Percentiles rank a stretch among this genome's conserved stretches.
Conservation (phyloP, 2,888 invertebrate species). For the Pyrgus malvae region DNA sequence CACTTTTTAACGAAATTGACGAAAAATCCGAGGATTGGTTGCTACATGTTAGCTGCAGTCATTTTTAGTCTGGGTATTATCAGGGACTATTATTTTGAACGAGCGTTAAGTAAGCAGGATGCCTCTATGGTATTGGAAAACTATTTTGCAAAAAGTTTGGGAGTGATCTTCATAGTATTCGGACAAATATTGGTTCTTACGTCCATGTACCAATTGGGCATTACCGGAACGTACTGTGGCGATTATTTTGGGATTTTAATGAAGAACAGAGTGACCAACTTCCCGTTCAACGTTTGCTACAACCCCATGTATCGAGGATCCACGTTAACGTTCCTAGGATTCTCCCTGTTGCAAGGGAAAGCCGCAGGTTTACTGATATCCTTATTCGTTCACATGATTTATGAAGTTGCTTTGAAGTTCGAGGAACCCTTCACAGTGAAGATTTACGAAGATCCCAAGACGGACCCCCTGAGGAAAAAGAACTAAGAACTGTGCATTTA, state of each 20-base stretch:
- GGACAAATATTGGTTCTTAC: slow-evolving; percentile 31
- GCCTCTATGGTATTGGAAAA: slow-evolving; percentile 19
- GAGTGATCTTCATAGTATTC: slow-evolving; percentile 6
- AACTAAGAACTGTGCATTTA: not conserved
- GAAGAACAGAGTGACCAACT: slow-evolving; percentile 33
- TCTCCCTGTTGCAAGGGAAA: slow-evolving; percentile 29
- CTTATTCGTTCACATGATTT: slow-evolving; percentile 29
- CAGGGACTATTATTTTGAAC: slow-evolving; percentile 33
- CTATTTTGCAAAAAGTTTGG: slow-evolving; percentile 7
- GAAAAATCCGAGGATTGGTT: slow-evolving; percentile 26
- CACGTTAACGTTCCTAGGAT: slow-evolving; percentile 35
- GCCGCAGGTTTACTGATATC: slow-evolving; percentile 28
- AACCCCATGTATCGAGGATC: slow-evolving; percentile 39
- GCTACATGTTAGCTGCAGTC: slow-evolving; percentile 24
- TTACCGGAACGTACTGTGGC: slow-evolving; percentile 36
- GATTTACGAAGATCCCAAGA: slow-evolving; percentile 19
- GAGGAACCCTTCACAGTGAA: slow-evolving; percentile 32
- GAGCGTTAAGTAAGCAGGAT: slow-evolving; percentile 31
- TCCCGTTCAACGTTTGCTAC: slow-evolving; percentile 34
- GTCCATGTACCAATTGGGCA: slow-evolving; percentile 36
- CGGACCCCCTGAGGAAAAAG: not conserved
- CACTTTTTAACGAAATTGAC: slow-evolving; percentile 30
- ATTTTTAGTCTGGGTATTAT: slow-evolving; percentile 28
- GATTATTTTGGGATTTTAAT: slow-evolving; percentile 39
- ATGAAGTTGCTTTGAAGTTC: slow-evolving; percentile 29